Evolutionary conservation across 2,888 invertebrate species (phyloP).

Genomic region (Pristionchus entomophagus): DNA sequence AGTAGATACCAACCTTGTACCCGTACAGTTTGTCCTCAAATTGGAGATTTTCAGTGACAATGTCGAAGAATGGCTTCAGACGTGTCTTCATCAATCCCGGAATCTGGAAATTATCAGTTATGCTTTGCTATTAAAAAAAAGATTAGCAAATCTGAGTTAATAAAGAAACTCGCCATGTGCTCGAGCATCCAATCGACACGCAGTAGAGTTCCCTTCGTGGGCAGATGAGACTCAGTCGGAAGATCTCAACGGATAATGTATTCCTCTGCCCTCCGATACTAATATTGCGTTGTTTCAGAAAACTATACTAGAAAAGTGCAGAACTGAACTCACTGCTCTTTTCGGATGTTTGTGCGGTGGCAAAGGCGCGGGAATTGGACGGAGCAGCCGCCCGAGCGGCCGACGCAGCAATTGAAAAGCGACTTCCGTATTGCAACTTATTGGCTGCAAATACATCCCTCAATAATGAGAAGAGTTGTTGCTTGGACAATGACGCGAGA

Average conservation of each 20-base stretch:
- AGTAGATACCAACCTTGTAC: slow-evolving; percentile 56
- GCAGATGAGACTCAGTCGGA: slow-evolving; percentile 44
- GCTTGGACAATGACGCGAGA: background rate
- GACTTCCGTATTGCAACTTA: background rate
- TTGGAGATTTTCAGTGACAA: slow-evolving; percentile 57
- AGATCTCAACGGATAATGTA: background rate
- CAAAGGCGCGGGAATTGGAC: slow-evolving; percentile 1
- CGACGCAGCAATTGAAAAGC: background rate
- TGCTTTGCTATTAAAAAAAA: background rate
- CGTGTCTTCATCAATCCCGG: slow-evolving; percentile 62
- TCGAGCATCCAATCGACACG: slow-evolving; percentile 66
- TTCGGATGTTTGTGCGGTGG: background rate
- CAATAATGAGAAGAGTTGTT: background rate
- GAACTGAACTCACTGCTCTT: slow-evolving; percentile 2
- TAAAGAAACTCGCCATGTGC: slow-evolving; percentile 53
- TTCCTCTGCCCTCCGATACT: too few species aligned
- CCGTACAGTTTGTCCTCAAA: slow-evolving; percentile 68
- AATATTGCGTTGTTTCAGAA: too few species aligned
- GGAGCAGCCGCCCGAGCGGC: background rate
- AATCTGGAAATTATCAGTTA: slow-evolving; percentile 52
- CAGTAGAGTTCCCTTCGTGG: slow-evolving; percentile 59
- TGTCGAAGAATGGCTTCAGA: slow-evolving; percentile 61
- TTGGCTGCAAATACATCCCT: background rate
- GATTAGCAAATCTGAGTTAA: background rate
- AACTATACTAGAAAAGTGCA: too few species aligned